Evolutionary conservation across 2,797 vertebrate genomes (phyloP), one percentile per base, ranked within the genome.

Genomic region (Enteromius viviparus): DNA sequence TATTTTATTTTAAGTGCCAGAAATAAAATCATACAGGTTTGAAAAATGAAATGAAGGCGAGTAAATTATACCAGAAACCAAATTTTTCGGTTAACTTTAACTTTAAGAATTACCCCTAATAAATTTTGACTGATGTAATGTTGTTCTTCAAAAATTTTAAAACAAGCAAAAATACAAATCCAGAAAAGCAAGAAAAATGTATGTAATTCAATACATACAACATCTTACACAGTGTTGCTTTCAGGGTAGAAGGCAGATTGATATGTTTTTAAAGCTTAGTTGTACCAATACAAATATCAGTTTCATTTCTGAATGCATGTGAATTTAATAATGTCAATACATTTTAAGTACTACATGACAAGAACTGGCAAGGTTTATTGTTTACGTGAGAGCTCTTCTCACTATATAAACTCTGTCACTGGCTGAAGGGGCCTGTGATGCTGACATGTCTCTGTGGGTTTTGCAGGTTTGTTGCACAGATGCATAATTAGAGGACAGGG

Each of bases 401-500:
- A 58, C 51, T 11, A 40, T 26, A 70, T 45, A 47, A 8, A 58
- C 34, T 58, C 6, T 58, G n/a, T 76, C 14, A 58, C 40, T 58
- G 72, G 51, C 72, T 76, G 53, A 78, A 32, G 42, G 4, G 40
- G 32, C 32, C 6, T 53, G 14, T 55, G 64, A 80, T 45, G 78
- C 64, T 42, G 47, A 68, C 21, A 80, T 14, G 21, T 55, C 78
- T 80, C 65, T 80, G 32, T 53, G 64, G 78, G 64, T 8, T 80
- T 69, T 40, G 40, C 65, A 70, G 84, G 78, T 85, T 76, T 68
- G 75, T 68, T 78, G 58, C 51, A 85, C 86, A 80, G 78, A 82
- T 77, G 79, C 55, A 53, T 87, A 85, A 87, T 86, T 75, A 87
- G 40, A 60, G 77, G 53, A 75, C 19, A 37, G 64, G 76, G 69